Base-by-base conservation (phyloP, 2,113 vertebrate species). In the Romanogobio albipinnatus region DNA sequence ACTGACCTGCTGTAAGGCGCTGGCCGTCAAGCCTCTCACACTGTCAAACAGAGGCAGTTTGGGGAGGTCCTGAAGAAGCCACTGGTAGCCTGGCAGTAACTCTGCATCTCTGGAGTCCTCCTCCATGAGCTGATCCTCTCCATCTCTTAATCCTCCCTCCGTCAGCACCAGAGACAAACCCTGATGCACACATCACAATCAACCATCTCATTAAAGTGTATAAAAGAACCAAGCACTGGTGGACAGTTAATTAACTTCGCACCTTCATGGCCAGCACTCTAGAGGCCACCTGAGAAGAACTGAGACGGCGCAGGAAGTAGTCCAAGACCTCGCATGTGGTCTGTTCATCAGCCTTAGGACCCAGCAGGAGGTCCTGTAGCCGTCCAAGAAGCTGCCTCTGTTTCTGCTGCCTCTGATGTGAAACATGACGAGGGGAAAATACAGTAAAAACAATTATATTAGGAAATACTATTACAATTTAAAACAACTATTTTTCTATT, bases 261-360 rank as follows among this genome's bases (percentile, higher is more conserved):
- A 99, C 98, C 97, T 99, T 99, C 96, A 97, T 99, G 78, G 98
- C 98, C 86, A 99, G 92, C 17, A 98, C 97, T 15, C 98, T 90
- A 0, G 98, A 99, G 22, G 98, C 98, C 89, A 98, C 96, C 91
- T 99, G 98, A 11, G 98, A 96, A 24, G 98, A 99, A 85, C 98
- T 97, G 24, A 99, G 95, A 15, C 98, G 96, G 2, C 98, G 95
- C 29, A 99, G 94, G 89, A 99, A 99, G 92, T 99, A 99, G 92
- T 99, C 98, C 10, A 99, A 92, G 87, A 99, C 98, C 91, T 99
- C 98, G 0, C 97, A 98, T 0, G 98, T 98, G 59, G 98, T 99
- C 92, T 98, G 98, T 83, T 99, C 97, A 0, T 99, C 98, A 0
- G 98, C 97, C 81, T 96, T 97, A 24, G 97, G 95, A 68, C 98